Conservation (phyloP, 2,797 vertebrate genomes). For the Scarus forsteni region DNA sequence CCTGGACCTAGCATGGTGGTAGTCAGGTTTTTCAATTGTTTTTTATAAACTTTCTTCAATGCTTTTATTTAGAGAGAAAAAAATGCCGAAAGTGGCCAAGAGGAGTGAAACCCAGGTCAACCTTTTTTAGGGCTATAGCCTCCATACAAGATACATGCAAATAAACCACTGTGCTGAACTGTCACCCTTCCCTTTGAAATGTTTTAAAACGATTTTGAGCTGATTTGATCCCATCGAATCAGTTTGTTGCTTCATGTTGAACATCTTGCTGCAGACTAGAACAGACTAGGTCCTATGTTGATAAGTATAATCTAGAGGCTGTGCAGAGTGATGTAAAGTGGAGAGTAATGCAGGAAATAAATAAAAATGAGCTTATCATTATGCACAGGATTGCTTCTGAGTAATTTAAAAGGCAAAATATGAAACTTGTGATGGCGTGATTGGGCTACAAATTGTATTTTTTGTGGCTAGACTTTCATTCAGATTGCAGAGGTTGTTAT, state of each 20-base stretch:
- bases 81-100: too few species aligned
- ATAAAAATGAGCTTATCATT: slow-evolving; percentile 1
- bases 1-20: too few species aligned
- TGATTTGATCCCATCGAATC: too few species aligned
- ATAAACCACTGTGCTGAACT: too few species aligned
- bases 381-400: background rate
- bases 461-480: background rate
- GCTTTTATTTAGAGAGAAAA: too few species aligned
- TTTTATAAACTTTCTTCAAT: too few species aligned
- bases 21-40: too few species aligned
- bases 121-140: too few species aligned
- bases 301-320: background rate
- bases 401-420: slow-evolving; percentile 14
- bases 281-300: background rate
- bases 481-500: background rate
- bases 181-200: too few species aligned
- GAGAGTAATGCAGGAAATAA: background rate
- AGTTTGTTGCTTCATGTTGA: background rate
- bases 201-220: too few species aligned
- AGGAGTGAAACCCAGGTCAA: too few species aligned
- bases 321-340: background rate
- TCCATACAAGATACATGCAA: too few species aligned
- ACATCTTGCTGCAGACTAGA: background rate
- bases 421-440: background rate
- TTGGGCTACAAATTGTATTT: slow-evolving; percentile 1